Conservation (phyloP, 2,113 vertebrate species). For the Lasiurus cinereus region DNA sequence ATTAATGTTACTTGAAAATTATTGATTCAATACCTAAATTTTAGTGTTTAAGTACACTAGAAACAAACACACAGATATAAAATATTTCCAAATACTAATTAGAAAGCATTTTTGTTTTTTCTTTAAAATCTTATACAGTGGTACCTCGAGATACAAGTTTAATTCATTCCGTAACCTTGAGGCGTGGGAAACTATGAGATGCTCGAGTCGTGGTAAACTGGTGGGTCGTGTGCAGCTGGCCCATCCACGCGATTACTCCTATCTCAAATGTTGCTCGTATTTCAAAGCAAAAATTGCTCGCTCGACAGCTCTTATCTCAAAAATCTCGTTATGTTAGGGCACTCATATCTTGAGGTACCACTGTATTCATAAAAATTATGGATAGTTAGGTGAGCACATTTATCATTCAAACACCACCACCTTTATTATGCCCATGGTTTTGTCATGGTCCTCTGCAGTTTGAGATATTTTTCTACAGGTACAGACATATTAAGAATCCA, state of each 20-base stretch:
- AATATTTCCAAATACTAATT: neutral
- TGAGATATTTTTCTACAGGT: neutral
- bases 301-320: too few relatives aligned
- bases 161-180: too few relatives aligned
- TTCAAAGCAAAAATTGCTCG: too few relatives aligned
- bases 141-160: too few relatives aligned
- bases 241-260: too few relatives aligned
- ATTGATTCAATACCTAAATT: conserved; percentile 2
- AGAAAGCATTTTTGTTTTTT: neutral
- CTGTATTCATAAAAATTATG: neutral
- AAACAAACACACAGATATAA: neutral
- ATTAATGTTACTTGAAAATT: conserved; percentile 20
- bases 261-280: too few relatives aligned
- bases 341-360: too few relatives aligned
- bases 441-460: neutral
- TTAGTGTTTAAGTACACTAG: conserved; percentile 31
- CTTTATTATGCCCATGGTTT: neutral
- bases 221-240: too few relatives aligned
- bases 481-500: neutral
- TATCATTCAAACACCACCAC: neutral
- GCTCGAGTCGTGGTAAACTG: too few relatives aligned
- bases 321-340: too few relatives aligned
- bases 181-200: too few relatives aligned
- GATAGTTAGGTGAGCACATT: neutral
- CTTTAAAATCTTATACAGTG: neutral